These are phyloP conservation scores for Notodonta ziczac DNA, from an alignment of 2,888 invertebrate species.

Conservation along the genomic window DNA sequence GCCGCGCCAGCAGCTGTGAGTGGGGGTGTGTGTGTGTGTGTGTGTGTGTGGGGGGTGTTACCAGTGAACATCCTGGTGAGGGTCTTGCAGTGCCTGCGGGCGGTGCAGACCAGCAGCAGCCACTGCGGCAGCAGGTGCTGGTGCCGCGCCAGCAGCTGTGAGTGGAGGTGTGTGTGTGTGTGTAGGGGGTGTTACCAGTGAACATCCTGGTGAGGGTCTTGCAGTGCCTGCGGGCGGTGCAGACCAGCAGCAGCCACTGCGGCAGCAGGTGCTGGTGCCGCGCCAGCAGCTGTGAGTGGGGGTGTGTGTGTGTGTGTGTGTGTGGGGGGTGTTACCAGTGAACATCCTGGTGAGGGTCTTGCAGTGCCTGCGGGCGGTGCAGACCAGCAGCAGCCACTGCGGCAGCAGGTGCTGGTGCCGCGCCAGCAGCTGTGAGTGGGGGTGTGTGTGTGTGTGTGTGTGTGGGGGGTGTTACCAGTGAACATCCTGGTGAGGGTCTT, in stretches of 20 bases:
- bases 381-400: constrained; percentile 95
- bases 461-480: constrained; percentile 79
- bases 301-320: neutral
- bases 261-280: constrained; percentile 96
- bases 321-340: constrained; percentile 79
- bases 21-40: neutral
- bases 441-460: neutral
- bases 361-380: constrained; percentile 94
- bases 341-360: constrained; percentile 93
- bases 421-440: constrained; percentile 85
- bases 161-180: neutral
- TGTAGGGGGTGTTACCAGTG: constrained; percentile 79
- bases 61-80: constrained; percentile 92
- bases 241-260: constrained; percentile 95
- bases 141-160: constrained; percentile 91
- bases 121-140: constrained; percentile 97
- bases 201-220: constrained; percentile 93
- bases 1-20: constrained; percentile 89
- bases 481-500: constrained; percentile 93
- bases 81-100: constrained; percentile 92
- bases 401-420: constrained; percentile 96
- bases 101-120: constrained; percentile 95
- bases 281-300: constrained; percentile 85
- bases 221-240: constrained; percentile 94
- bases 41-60: constrained; percentile 32